Evolutionary conservation across 1,140 invertebrate genomes (phyloP), one percentile per base, ranked within the genome.

Genomic region (Druon quercuslanigerum): DNA sequence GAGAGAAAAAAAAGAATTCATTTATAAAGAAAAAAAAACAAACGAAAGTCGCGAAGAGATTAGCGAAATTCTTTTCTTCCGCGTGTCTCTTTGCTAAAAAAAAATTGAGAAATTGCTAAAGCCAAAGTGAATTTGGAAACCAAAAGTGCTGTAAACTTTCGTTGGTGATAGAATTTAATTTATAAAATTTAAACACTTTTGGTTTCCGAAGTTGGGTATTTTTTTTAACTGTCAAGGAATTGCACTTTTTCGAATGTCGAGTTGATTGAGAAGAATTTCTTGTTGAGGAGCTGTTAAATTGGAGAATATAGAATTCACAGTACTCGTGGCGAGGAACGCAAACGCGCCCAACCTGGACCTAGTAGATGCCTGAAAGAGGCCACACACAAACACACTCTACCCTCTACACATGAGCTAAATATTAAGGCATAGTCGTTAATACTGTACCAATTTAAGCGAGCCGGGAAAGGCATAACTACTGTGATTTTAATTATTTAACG

Each of bases 401-500:
- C 79, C 82, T 88, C 81, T 87, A 86, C 86, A 89, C 84, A 86
- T 83, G 86, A 91, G 84, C 87, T 90, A 46, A 46, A 90, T 87
- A 86, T 85, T 85, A 87, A 90, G 87, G 85, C 86, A 85, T 91
- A 90, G 89, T 84, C 78, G 79, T 90, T 88, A 90, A 86, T 78
- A 89, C 79, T 90, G 86, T 90, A 86, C 90, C 90, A 86, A 90
- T 90, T 90, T 91, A 90, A 90, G 89, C 83, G 85, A 88, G 90
- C 90, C 90, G 87, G 88, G 86, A 85, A 91, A 86, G 90, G 90
- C 90, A 91, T 91, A 90, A 91, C 89, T 91, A 91, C 90, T 91
- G 90, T 91, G 90, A 91, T 91, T 91, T 91, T 91, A 91, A 91
- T 91, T 91, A 91, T 91, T 91, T 91, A 91, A 91, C 86, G 88